Evolutionary conservation across 2,888 invertebrate genomes (phyloP).

Genomic region (Leptinotarsa peninsularis): DNA sequence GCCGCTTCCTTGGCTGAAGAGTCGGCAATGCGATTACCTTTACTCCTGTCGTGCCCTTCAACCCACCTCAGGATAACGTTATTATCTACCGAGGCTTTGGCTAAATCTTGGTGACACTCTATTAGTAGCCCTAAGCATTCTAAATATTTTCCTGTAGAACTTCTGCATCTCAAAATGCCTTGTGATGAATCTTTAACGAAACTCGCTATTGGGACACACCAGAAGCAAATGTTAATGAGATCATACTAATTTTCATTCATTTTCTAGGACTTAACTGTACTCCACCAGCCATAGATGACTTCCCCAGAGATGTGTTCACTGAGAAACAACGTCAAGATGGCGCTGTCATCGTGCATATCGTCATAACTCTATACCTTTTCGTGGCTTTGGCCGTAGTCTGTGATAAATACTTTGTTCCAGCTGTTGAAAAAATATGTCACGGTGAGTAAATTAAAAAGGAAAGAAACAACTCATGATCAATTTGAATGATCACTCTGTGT

Average conservation of each 20-base stretch:
- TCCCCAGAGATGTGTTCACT: conserved; percentile 85
- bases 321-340: conserved; percentile 82
- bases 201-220: too few relatives aligned
- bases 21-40: too few relatives aligned
- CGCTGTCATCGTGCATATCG: conserved; percentile 82
- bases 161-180: too few relatives aligned
- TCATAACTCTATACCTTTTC: conserved; percentile 87
- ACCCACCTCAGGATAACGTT: too few relatives aligned
- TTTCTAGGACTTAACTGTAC: conserved; percentile 76
- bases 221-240: too few relatives aligned
- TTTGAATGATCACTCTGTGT: not conserved
- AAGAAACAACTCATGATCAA: not conserved
- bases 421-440: conserved; percentile 90
- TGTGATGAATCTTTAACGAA: too few relatives aligned
- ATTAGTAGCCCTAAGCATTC: too few relatives aligned
- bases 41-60: too few relatives aligned
- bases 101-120: too few relatives aligned
- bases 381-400: conserved; percentile 87
- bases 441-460: conserved; percentile 70
- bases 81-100: too few relatives aligned
- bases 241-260: not conserved
- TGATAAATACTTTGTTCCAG: conserved; percentile 95
- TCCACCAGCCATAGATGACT: conserved; percentile 88
- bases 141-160: too few relatives aligned
- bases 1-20: too few relatives aligned